Conservation (phyloP, 1,140 invertebrate genomes). For the Drosophila bipectinata region DNA sequence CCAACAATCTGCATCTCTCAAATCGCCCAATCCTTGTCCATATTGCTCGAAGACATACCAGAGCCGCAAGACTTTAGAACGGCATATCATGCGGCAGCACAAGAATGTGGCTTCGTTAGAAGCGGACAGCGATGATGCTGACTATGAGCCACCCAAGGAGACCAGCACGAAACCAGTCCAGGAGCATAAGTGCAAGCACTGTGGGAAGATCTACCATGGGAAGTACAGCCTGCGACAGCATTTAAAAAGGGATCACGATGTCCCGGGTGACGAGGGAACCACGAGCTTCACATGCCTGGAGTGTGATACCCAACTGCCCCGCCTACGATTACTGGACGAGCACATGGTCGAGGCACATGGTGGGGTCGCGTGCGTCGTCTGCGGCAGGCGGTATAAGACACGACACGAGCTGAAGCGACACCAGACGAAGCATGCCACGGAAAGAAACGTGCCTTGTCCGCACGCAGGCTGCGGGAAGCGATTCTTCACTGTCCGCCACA, state of each 20-base stretch:
- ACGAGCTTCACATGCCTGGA: constrained; percentile 52
- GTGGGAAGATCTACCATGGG: constrained; percentile 57
- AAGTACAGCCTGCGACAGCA: constrained; percentile 61
- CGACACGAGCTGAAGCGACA: constrained; percentile 69
- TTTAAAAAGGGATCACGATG: constrained; percentile 59
- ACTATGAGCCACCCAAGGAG: constrained; percentile 39
- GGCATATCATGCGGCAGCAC: constrained; percentile 59
- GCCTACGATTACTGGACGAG: constrained; percentile 59
- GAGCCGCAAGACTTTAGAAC: constrained; percentile 51
- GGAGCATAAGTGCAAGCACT: constrained; percentile 63
- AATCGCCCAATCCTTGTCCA: constrained; percentile 23
- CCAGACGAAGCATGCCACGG: constrained; percentile 61
- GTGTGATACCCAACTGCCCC: constrained; percentile 57
- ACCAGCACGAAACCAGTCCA: neutral
- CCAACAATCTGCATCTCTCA: neutral
- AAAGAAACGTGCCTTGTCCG: constrained; percentile 64
- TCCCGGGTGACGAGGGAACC: neutral
- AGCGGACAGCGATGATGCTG: constrained; percentile 30
- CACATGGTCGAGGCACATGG: constrained; percentile 60
- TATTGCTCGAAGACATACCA: constrained; percentile 58
- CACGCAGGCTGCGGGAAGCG: constrained; percentile 68
- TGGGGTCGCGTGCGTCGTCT: constrained; percentile 49
- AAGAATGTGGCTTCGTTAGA: constrained; percentile 21
- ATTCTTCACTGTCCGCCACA: constrained; percentile 64
- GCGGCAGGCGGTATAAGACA: constrained; percentile 64